phyloP scores from a whole-genome alignment of 2,797 vertebrate species.

The Babyrousa celebensis region DNA sequence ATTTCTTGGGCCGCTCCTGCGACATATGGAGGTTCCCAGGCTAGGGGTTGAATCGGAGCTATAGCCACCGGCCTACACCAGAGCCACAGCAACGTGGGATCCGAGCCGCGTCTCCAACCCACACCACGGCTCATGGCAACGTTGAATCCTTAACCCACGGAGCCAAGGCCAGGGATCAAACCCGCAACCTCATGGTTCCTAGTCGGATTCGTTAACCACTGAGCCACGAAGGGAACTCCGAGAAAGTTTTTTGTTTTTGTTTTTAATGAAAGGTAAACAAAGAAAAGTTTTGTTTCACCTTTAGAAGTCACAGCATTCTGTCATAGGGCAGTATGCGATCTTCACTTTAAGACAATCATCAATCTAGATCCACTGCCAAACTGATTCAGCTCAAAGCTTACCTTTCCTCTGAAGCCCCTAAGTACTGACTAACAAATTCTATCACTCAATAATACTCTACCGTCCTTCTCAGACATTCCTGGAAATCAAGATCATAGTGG shows the following conservation, averaged over 20 bases:
- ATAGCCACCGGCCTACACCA: too few species aligned
- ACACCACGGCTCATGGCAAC: too few species aligned
- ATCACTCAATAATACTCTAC: not conserved
- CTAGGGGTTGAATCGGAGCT: too few species aligned
- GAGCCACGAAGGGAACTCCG: too few species aligned
- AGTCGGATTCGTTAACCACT: too few species aligned
- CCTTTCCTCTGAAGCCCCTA: not conserved
- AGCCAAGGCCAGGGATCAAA: too few species aligned
- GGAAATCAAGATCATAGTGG: not conserved
- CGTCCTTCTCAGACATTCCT: not conserved
- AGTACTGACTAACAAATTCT: not conserved
- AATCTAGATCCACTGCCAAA: not conserved
- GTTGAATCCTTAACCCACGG: too few species aligned
- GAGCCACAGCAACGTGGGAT: too few species aligned
- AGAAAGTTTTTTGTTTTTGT: not conserved
- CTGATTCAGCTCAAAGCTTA: conserved; percentile 4
- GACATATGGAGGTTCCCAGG: too few species aligned
- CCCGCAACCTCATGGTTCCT: too few species aligned
- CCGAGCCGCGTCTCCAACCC: too few species aligned
- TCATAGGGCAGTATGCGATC: not conserved
- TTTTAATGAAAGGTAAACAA: conserved; percentile 4
- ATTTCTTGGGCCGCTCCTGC: too few species aligned
- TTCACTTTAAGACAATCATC: not conserved
- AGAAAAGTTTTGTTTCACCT: not conserved
- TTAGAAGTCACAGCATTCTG: not conserved